phyloP scores from a whole-genome alignment of 2,888 invertebrate species.

The Dryobota labecula region DNA sequence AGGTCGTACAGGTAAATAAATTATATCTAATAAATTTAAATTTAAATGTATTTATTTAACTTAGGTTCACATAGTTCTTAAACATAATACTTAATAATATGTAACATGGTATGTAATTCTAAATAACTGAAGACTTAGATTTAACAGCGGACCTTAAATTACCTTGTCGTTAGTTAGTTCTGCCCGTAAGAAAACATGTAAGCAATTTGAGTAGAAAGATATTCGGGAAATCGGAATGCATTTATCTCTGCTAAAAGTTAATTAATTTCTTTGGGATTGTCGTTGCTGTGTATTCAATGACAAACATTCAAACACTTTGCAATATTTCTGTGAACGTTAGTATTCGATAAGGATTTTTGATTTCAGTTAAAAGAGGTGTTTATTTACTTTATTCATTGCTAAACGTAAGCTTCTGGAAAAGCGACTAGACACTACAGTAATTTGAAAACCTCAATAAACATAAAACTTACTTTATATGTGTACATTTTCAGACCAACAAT shows the following conservation, averaged over 20 bases:
- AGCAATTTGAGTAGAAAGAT: neutral
- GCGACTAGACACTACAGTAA: neutral
- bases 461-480: neutral
- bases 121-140: neutral
- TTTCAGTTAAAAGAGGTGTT: neutral
- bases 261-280: neutral
- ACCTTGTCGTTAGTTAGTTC: neutral
- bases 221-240: neutral
- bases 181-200: neutral
- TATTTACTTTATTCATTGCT: neutral
- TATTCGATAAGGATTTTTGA: neutral
- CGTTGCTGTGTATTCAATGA: neutral
- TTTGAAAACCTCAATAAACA: neutral
- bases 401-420: neutral
- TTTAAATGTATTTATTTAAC: neutral
- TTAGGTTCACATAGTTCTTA: neutral
- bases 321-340: constrained; percentile 6
- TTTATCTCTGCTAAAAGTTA: neutral
- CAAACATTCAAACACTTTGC: constrained; percentile 2
- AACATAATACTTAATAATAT: too few relatives aligned
- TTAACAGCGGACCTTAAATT: neutral
- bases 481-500: neutral
- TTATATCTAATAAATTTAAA: neutral
- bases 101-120: neutral
- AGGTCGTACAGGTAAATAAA: constrained; percentile 89